Evolutionary conservation across 2,797 vertebrate species (phyloP), one percentile per base, ranked within the genome.

Genomic region (Halcyon smyrnensis): DNA sequence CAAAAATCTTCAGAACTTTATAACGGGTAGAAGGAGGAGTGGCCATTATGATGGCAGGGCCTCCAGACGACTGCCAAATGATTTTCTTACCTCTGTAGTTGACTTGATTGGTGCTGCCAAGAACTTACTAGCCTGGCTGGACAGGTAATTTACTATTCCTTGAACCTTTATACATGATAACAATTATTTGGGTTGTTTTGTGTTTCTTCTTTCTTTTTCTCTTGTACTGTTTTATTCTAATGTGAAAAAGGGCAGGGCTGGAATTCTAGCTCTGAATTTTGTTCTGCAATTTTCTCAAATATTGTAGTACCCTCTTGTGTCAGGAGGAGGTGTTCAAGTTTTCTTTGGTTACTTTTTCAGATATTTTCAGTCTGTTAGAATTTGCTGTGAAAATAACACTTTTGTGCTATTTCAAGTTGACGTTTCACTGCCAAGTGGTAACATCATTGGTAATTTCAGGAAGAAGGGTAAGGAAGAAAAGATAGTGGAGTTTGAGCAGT

Each of bases 1-100:
- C 36, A 99, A 99, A 98, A 99, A 99, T 96, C 98, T 99, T 34
- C 99, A 99, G 97, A 99, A 99, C 97, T 99, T 99, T 84, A 99
- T 99, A 96, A 98, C 99, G 19, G 98, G 99, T 79, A 98, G 99
- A 90, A 98, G 99, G 97, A 98, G 99, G 97, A 98, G 98, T 0
- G 98, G 99, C 48, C 98, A 98, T 93, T 99, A 99, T 2, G 98
- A 99, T n/a, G 98, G 98, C 93, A 98, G 98, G 65, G 98, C 98
- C 64, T 99, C 98, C 75, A 97, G 99, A 70, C 98, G 99, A 54
- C 97, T 99, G 93, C 99, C 99, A 93, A 98, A 98, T 76, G 99
- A 99, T 94, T 99, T 99, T 88, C 98, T 99, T 94, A 99, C 98
- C 96, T 99, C 99, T 34, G 98, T 99, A 86, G 98, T 99, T 93